Base-by-base conservation (phyloP, 2,888 invertebrate species). In the Ormyrus pomaceus region DNA sequence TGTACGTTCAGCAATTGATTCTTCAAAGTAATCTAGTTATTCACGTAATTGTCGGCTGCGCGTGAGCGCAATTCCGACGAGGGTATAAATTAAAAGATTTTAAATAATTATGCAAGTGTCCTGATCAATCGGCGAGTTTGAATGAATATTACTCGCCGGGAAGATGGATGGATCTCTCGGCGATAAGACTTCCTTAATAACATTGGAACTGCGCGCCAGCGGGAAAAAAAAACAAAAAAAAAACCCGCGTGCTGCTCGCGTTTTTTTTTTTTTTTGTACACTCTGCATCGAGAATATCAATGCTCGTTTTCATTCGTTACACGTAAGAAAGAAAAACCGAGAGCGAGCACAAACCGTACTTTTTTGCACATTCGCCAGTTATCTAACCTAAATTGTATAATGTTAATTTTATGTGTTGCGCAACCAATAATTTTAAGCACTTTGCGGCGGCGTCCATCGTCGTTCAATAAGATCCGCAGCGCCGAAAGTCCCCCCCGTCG, bases 321-420 rank as follows among this genome's bases (percentile, higher is more conserved):
- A 46, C 48, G 48, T 19, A 5, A n/a, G 48, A 13, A 64, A 72
- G 62, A 72, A 72, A 71, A 34, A 34, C 34, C 34, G 34, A 34
- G 19, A 72, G 72, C 46, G 7, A 59, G 48, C 46, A 48, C 9
- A n/a, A 56, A 66, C 50, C 0, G 9, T 13, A 46, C 46, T 45
- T 46, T 10, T 69, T 50, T 65, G 34, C 10, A 19, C n/a, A 61
- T 59, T 55, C 5, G 45, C 53, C 50, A 55, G 73, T 73, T 70
- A 70, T 70, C 70, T 70, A 70, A 70, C 70, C 48, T 46, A n/a
- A 70, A 70, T 70, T 13, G 59, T 50, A 70, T 70, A 19, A 59
- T 70, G 59, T 50, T 50, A 50, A 50, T 46, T 19, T 45, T n/a
- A 50, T 70, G 19, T 48, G 5, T 50, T 70, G 11, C n/a, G 55